These are phyloP conservation scores for Chelon auratus DNA, from an alignment of 2,797 vertebrate genomes.

Conservation along the genomic window DNA sequence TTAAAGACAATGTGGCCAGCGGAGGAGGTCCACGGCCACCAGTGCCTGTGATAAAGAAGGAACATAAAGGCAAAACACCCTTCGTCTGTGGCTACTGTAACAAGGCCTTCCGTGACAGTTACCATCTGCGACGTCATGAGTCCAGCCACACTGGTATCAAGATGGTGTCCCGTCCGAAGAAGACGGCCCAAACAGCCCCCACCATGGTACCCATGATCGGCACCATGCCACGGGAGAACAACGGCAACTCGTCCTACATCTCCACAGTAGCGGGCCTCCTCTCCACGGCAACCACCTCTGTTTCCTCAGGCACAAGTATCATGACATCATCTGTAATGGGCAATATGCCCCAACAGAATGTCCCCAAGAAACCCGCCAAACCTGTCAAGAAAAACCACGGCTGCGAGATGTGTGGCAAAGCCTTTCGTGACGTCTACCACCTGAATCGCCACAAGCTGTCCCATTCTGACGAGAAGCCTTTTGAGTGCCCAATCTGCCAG, in stretches of 20 bases:
- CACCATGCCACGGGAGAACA: constrained; percentile 92
- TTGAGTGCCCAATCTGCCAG: constrained; percentile 98
- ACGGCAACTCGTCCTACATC: constrained; percentile 90
- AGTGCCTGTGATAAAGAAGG: constrained; percentile 93
- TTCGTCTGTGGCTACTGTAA: constrained; percentile 99
- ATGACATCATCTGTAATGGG: constrained; percentile 82
- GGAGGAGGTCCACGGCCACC: constrained; percentile 76
- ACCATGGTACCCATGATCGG: constrained; percentile 98
- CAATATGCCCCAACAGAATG: constrained; percentile 80
- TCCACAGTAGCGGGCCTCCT: constrained; percentile 96
- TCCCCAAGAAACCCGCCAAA: constrained; percentile 94
- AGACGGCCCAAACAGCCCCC: constrained; percentile 86
- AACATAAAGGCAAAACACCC: constrained; percentile 96
- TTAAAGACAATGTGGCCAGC: constrained; percentile 90
- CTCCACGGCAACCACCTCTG: constrained; percentile 94
- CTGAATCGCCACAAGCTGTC: constrained; percentile 99
- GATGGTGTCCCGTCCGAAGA: constrained; percentile 98
- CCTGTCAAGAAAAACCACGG: constrained; percentile 99
- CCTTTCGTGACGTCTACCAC: constrained; percentile 98
- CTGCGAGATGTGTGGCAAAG: constrained; percentile 99
- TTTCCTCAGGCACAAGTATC: constrained; percentile 86
- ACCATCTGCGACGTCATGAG: constrained; percentile 98
- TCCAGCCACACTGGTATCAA: constrained; percentile 99
- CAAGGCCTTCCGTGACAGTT: constrained; percentile 99
- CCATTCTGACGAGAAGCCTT: constrained; percentile 98